Conservation (phyloP, 2,888 invertebrate species). For the Erannis defoliaria region DNA sequence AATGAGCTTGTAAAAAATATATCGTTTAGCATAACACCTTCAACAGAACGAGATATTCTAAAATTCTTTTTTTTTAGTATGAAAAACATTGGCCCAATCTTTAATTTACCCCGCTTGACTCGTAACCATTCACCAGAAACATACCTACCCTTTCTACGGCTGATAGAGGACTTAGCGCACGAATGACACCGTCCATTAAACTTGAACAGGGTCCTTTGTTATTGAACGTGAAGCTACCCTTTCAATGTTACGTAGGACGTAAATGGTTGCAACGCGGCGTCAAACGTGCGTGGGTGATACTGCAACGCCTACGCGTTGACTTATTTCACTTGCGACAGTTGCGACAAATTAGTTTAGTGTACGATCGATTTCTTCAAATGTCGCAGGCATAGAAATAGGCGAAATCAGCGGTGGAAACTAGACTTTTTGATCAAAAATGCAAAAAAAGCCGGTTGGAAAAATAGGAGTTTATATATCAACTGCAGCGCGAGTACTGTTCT, state of each 20-base stretch:
- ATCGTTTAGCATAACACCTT: too few species aligned
- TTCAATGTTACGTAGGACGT: background rate
- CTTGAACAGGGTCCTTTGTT: background rate
- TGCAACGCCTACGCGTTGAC: slow-evolving; percentile 10
- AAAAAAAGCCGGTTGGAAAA: too few species aligned
- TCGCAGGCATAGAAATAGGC: too few species aligned
- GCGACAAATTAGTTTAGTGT: too few species aligned
- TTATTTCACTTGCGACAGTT: background rate
- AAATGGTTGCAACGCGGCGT: background rate
- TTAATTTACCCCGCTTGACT: background rate
- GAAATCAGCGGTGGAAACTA: too few species aligned
- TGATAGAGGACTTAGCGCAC: background rate
- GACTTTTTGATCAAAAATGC: too few species aligned
- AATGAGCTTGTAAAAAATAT: too few species aligned
- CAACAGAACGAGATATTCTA: background rate
- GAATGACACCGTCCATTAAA: background rate
- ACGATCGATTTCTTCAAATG: too few species aligned
- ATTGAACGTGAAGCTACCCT: too few species aligned
- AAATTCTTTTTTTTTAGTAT: too few species aligned
- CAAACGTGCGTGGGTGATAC: background rate
- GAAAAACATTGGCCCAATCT: background rate
- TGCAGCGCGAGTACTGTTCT: too few species aligned
- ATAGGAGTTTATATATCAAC: too few species aligned
- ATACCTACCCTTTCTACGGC: background rate
- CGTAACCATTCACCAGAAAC: background rate